Evolutionary conservation across 2,797 vertebrate genomes (phyloP), one percentile per base, ranked within the genome.

Genomic region (Huso huso): DNA sequence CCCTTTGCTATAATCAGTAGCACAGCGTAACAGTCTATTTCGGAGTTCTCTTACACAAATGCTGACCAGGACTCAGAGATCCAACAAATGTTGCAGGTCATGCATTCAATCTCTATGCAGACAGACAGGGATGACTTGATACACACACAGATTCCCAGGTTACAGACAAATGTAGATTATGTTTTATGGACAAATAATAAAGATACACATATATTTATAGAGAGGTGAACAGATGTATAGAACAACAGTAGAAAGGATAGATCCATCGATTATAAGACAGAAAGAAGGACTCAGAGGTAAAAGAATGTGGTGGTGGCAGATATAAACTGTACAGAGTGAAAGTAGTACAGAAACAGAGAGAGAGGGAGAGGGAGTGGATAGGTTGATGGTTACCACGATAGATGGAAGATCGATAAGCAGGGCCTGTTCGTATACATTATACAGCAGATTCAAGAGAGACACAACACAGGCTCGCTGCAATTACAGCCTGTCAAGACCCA

Each of bases 331-430:
- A 78, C 76, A 53, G 57, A 9, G 48, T 63, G 69, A 77, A 66
- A 72, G 77, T 80, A 48, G 15, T 65, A 65, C 11, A 13, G 72
- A 67, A 69, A 62, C 53, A 49, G 6, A 11, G 57, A 23, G 58
- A 50, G 65, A 64, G 52, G 68, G 10, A 58, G 63, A 69, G 37
- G 48, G 60, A 2, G 65, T 69, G 69, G 71, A 76, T 77, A 78
- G 81, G 75, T 73, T 64, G 69, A 62, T 50, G 8, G 70, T 67
- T 78, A 77, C 79, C 63, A 15, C 73, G 68, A 73, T 69, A 70
- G 75, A 71, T 72, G 73, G 75, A 75, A 77, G 72, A 68, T 75
- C 70, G 72, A 74, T 66, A 18, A n/a, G 60, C 64, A 66, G 76
- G 78, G 77, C 69, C 70, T 67, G 76, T 70, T 1, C 49, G 49